Evolutionary conservation across 92 coral and sea anemone genomes (phyloP), one percentile per base, ranked within the genome.

Genomic region (Isaurus tuberculatus): DNA sequence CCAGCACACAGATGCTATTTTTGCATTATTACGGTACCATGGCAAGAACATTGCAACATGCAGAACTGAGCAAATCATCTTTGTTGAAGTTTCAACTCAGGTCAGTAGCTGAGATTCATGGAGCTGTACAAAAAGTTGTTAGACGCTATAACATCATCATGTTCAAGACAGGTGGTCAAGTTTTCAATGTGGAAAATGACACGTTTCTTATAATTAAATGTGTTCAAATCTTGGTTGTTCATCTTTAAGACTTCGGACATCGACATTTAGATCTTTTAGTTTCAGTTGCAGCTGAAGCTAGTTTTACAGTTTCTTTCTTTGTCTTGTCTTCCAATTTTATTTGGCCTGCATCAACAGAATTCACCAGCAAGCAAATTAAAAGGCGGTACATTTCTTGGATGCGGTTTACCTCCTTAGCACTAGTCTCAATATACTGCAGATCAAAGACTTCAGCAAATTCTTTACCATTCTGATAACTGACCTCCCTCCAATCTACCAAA

Each of bases 391-490:
- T 91, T 29, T 75, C 79, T 77, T 92, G 87, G 60, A 93, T 34
- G 13, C 81, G 80, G 72, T 70, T 90, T 64, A 80, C 67, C 17
- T 84, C 79, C 30, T 69, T 72, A 7, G 90, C 97, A 79, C 94
- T 91, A 0, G 92, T 92, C 78, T 93, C 97, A 29, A 88, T 72
- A 37, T 91, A 91, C 30, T 88, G 89, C 15, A 91, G 86, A 8
- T 85, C 74, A 84, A 85, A 81, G 11, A 26, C 5, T 32, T 72
- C 73, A 65, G 97, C 97, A 84, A 83, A 66, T 10, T 53, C 77
- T 17, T 60, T 79, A 14, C 88, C 94, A 33, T 53, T 77, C 61
- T 88, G 75, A 1, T 19, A 37, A 16, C 91, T 79, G 40, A 93
- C 79, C 14, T 6, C 8, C 65, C 97, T 77, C 19, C 65, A 22